A percentile compares a stretch with the other conserved stretches of the same genome.
These are phyloP conservation scores for Graphium colonna DNA, from an alignment of 2,888 invertebrate genomes.

Conservation along the genomic window DNA sequence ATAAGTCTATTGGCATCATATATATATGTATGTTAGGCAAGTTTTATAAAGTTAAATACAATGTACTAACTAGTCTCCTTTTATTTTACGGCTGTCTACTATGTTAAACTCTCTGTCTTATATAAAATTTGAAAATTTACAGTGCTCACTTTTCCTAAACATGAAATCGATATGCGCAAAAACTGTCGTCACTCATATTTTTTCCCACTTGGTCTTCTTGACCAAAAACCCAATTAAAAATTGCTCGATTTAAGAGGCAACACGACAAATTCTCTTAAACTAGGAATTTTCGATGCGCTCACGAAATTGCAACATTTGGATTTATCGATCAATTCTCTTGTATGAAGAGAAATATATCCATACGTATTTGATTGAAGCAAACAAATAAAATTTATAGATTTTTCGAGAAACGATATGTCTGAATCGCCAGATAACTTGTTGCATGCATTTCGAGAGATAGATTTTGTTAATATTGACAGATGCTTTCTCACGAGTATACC, in stretches of 20 bases:
- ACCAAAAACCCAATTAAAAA: slow-evolving; percentile 43
- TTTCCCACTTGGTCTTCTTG: slow-evolving; percentile 51
- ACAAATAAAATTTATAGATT: slow-evolving; percentile 44
- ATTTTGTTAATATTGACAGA: slow-evolving; percentile 44
- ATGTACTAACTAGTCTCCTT: no score
- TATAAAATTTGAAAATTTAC: no score
- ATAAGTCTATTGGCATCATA: no score
- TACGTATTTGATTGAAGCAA: slow-evolving; percentile 41
- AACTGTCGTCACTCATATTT: no score
- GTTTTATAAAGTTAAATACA: no score
- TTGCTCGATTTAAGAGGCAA: slow-evolving; percentile 51
- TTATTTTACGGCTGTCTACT: no score
- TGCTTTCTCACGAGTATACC: slow-evolving; percentile 53
- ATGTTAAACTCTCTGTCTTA: no score
- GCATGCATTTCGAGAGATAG: slow-evolving; percentile 37
- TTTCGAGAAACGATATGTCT: slow-evolving; percentile 52
- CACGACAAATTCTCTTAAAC: slow-evolving; percentile 35
- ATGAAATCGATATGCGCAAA: no score
- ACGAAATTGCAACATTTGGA: slow-evolving; percentile 44
- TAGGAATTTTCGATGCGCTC: slow-evolving; percentile 47
- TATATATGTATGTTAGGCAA: no score
- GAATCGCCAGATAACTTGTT: slow-evolving; percentile 41
- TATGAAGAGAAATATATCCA: slow-evolving; percentile 40
- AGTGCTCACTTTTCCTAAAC: no score
- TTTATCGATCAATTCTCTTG: slow-evolving; percentile 45